A percentile compares a stretch with the other conserved stretches of the same genome.
These are phyloP conservation scores for Trachythela sp. DNA, from an alignment of 64 coral and sea anemone genomes.

Conservation along the genomic window DNA sequence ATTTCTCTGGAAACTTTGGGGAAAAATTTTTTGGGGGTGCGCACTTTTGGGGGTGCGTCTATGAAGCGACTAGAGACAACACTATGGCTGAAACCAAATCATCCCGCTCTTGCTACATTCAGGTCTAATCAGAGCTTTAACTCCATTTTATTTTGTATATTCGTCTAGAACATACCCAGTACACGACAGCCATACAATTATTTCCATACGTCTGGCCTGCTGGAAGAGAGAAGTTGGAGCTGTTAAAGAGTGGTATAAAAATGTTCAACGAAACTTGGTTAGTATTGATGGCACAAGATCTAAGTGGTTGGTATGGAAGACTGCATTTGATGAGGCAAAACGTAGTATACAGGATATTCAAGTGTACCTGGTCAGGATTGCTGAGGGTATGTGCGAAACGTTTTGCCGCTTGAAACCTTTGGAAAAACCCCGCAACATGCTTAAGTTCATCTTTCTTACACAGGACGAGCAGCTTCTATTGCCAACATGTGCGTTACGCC, in stretches of 20 bases:
- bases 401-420: no score
- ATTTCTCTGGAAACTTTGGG: no score
- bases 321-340: constrained; percentile 69
- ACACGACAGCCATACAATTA: constrained; percentile 91
- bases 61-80: no score
- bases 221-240: constrained; percentile 73
- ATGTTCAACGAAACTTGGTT: constrained; percentile 75
- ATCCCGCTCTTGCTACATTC: no score
- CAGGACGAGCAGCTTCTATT: constrained; percentile 79
- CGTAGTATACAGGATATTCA: constrained; percentile 81
- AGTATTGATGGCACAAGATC: constrained; percentile 78
- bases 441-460: not conserved
- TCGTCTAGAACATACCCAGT: constrained; percentile 60
- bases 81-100: no score
- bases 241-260: constrained; percentile 87
- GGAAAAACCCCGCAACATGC: no score
- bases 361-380: constrained; percentile 69
- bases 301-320: constrained; percentile 96
- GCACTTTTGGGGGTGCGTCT: no score
- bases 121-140: no score
- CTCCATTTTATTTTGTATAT: not conserved
- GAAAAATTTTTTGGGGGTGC: no score
- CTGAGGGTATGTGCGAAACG: constrained; percentile 71
- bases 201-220: constrained; percentile 71
- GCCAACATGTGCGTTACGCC: constrained; percentile 91